Base-by-base conservation (phyloP, 2,797 vertebrate genomes). In the Poecilia gillii region DNA sequence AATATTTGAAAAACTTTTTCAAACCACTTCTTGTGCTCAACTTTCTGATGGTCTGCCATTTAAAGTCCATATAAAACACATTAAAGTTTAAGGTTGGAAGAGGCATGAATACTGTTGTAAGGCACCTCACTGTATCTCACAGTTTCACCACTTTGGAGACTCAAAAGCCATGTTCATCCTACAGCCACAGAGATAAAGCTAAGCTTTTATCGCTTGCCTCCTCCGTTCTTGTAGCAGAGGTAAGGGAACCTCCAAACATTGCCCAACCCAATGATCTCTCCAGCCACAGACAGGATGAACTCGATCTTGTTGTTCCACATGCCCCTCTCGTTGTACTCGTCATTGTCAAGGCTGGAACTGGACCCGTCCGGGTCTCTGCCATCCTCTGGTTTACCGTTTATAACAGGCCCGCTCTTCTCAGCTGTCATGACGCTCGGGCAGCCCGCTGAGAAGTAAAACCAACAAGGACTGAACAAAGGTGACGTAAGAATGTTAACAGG, bases 241-340 rank as follows among this genome's bases (percentile, higher is more conserved):
- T 99, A 99, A 0, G 98, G 99, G 91, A 99, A 99, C 89, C 98
- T 96, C 99, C 99, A 99, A 46, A 99, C 99, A 1, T 99, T 99
- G 64, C 99, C 99, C 87, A 99, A 91, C 36, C 99, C 99, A 53
- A 99, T 99, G 92, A 99, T 99, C 94, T 99, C 99, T 90, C 99
- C 99, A 0, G 99, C 98, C 94, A 99, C 98, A 47, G 98, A 99
- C 85, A 99, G 96, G 89, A 99, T 86, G 90, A 99, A 99, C 95
- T 99, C 99, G 62, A 99, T 94, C 96, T 99, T 99, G 93, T 98
- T 99, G 96, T 98, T 99, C 99, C 99, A 99, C 47, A 99, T 98
- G 81, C 98, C 99, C 80, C 99, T 96, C 92, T 99, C 99, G 72
- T 98, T 97, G 93, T 99, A 97, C 41, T 80, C 84, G 90, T 94